Evolutionary conservation across 2,888 invertebrate species (phyloP).

Genomic region (Zootermopsis nevadensis): DNA sequence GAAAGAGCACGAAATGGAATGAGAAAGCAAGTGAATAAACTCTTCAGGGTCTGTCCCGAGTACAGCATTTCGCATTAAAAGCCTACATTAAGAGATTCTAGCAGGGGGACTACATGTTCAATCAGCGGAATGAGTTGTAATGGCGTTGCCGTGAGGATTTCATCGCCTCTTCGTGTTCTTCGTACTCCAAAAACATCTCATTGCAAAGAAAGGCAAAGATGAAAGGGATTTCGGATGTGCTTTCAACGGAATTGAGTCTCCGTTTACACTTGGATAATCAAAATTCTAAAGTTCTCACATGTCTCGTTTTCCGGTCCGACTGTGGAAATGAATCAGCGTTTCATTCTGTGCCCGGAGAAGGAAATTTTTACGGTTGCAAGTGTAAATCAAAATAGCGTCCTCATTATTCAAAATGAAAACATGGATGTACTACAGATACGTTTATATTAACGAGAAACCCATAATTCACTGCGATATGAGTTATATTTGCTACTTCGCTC

Average conservation of each 20-base stretch:
- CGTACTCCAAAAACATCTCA: conserved; percentile 4
- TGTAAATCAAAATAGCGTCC: neutral
- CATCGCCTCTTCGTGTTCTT: neutral
- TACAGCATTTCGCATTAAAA: neutral
- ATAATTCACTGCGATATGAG: no score
- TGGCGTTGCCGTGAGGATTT: neutral
- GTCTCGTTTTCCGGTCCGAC: conserved; percentile 11
- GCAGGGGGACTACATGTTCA: conserved; percentile 25
- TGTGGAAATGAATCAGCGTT: conserved; percentile 3
- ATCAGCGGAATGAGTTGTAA: conserved; percentile 34
- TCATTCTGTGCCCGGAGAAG: neutral
- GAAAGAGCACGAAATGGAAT: neutral
- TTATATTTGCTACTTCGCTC: no score
- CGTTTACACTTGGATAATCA: conserved; percentile 42
- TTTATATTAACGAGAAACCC: no score
- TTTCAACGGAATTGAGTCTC: conserved; percentile 45
- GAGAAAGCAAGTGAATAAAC: no score
- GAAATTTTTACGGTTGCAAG: neutral
- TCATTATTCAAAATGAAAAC: neutral
- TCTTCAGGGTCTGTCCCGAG: no score
- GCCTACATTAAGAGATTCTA: conserved; percentile 29
- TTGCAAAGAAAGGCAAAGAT: conserved; percentile 19
- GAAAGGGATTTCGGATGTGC: conserved; percentile 40
- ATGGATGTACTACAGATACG: neutral
- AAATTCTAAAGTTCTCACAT: conserved; percentile 26